phyloP scores from a whole-genome alignment of 2,797 vertebrate genomes.

The Melopsittacus undulatus region DNA sequence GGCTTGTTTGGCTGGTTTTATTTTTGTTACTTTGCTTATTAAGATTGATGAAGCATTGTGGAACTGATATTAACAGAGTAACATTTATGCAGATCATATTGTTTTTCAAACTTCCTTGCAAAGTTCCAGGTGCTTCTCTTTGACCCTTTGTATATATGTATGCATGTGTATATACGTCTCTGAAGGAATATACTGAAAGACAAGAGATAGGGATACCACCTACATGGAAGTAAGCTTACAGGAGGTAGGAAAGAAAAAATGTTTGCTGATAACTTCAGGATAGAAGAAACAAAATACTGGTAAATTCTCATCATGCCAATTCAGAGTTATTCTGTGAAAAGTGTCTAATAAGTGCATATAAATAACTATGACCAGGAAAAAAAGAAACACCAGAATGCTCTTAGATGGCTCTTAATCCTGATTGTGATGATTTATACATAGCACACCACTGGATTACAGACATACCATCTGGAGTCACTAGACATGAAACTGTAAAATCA shows the following conservation, averaged over 20 bases:
- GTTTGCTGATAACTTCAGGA: neutral
- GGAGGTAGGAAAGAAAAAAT: neutral
- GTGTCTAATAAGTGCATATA: neutral
- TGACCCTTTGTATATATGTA: neutral
- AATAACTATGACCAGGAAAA: neutral
- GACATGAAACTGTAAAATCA: constrained; percentile 58
- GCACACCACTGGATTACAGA: neutral
- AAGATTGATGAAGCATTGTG: constrained; percentile 54
- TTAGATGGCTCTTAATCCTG: constrained; percentile 36
- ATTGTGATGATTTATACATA: constrained; percentile 49
- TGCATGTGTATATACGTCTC: neutral
- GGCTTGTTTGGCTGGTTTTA: no score
- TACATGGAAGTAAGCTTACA: neutral
- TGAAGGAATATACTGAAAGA: neutral
- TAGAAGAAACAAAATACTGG: neutral
- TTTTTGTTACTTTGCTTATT: constrained; percentile 46
- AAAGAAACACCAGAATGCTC: neutral
- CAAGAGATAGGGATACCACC: neutral
- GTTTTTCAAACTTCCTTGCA: neutral
- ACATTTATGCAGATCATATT: constrained; percentile 38
- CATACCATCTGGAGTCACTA: constrained; percentile 61
- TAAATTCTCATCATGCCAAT: neutral
- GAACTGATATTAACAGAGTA: constrained; percentile 5
- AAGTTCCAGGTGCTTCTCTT: neutral
- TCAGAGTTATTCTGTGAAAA: constrained; percentile 12